Percentiles rank a stretch among this genome's conserved stretches.
phyloP scores from a whole-genome alignment of 2,888 invertebrate genomes.

The Microchrysa polita region DNA sequence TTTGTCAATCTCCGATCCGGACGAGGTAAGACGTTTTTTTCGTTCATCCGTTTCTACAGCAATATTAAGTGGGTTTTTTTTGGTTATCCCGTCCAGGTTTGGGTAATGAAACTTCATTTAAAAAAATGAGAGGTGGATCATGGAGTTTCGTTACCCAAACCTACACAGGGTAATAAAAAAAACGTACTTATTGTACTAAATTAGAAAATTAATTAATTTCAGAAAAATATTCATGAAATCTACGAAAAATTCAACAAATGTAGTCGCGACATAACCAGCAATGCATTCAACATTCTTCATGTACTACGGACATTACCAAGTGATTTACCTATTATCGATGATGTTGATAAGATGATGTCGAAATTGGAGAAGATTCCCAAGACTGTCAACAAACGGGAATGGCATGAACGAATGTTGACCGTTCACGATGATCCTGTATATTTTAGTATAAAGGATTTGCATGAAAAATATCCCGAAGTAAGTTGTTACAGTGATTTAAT shows the following conservation, averaged over 20 bases:
- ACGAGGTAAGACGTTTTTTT: conserved; percentile 10
- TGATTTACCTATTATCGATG: neutral
- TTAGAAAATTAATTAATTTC: no score
- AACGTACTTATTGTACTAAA: neutral
- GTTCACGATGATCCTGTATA: conserved; percentile 21
- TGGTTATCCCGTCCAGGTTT: no score
- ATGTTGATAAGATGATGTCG: neutral
- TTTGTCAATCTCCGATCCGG: neutral
- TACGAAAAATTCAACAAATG: conserved; percentile 1
- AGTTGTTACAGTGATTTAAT: no score
- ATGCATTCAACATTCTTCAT: neutral
- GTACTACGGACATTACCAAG: neutral
- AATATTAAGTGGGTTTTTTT: no score
- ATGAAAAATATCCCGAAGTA: conserved; percentile 44
- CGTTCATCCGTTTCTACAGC: no score
- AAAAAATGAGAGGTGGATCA: no score
- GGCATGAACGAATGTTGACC: conserved; percentile 15
- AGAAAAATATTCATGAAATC: neutral
- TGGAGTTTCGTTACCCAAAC: no score
- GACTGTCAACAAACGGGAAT: conserved; percentile 6
- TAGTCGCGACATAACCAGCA: neutral
- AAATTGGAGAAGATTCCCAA: neutral
- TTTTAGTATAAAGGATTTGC: conserved; percentile 33
- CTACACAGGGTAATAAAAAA: no score
- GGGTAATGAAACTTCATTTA: no score